phyloP scores from a whole-genome alignment of 2,113 vertebrate species.

The Lepus europaeus region DNA sequence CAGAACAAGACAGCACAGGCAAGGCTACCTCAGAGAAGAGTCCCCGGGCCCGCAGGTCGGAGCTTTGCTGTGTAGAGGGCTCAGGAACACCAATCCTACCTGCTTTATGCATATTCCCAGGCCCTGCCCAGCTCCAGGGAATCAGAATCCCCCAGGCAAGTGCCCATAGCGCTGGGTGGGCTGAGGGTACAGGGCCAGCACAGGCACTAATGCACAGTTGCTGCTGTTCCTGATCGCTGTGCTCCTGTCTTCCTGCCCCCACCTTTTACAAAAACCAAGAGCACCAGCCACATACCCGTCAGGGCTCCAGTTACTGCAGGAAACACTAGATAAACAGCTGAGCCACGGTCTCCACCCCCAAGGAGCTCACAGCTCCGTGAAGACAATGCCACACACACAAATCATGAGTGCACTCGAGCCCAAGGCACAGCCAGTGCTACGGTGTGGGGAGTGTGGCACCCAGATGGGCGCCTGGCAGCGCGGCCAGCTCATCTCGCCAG shows the following conservation, averaged over 20 bases:
- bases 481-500: slow-evolving; percentile 62
- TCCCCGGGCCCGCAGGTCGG: rapidly evolving
- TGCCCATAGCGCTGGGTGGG: rapidly evolving
- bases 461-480: slow-evolving; percentile 72
- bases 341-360: not conserved
- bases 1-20: not conserved
- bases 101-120: not conserved
- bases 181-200: rapidly evolving
- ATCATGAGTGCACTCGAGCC: not conserved
- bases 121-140: not conserved
- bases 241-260: not conserved
- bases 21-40: not conserved
- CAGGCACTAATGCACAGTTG: rapidly evolving
- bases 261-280: not conserved
- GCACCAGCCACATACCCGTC: not conserved
- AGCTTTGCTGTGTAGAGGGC: not conserved
- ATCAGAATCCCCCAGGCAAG: not conserved
- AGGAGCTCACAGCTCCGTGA: not conserved
- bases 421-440: not conserved
- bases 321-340: not conserved
- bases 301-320: not conserved
- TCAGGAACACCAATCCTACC: not conserved
- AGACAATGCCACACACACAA: not conserved
- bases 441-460: not conserved
- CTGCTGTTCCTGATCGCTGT: not conserved